Conservation (phyloP, 2,888 invertebrate species). For the Nycteola revayana region DNA sequence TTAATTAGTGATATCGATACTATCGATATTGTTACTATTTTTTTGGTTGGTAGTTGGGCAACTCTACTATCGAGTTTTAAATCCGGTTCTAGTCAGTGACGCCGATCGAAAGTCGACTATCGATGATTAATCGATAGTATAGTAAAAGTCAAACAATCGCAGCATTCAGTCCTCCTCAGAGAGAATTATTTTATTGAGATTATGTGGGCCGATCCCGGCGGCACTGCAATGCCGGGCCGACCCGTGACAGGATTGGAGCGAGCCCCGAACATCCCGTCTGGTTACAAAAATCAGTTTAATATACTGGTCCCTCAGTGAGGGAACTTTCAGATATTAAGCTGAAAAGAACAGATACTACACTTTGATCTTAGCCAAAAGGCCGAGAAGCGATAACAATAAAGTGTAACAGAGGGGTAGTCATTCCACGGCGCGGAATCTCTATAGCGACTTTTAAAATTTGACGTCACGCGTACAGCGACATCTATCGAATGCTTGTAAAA, state of each 20-base stretch:
- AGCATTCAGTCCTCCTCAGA: not conserved
- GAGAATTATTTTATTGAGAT: not conserved
- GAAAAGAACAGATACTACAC: conserved; percentile 30
- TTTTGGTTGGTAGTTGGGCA: no score
- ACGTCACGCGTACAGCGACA: conserved; percentile 17
- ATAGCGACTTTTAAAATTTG: conserved; percentile 19
- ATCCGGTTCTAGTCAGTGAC: no score
- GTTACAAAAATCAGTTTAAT: conserved; percentile 28
- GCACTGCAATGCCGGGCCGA: conserved; percentile 33
- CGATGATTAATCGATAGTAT: no score
- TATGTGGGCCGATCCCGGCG: conserved; percentile 26
- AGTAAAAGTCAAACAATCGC: no score
- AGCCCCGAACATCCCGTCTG: conserved; percentile 28
- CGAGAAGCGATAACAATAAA: conserved; percentile 15
- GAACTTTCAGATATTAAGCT: conserved; percentile 34
- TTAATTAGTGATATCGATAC: no score
- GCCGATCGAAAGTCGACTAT: no score
- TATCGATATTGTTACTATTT: no score
- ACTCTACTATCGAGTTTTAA: no score
- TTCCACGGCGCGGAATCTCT: conserved; percentile 14
- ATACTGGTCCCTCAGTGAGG: conserved; percentile 31
- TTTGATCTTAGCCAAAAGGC: conserved; percentile 29
- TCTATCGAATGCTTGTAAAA: no score
- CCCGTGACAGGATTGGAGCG: conserved; percentile 31
- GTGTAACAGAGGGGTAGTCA: not conserved